Evolutionary conservation across 2,888 invertebrate genomes (phyloP).

Genomic region (Trachelus tabidus): DNA sequence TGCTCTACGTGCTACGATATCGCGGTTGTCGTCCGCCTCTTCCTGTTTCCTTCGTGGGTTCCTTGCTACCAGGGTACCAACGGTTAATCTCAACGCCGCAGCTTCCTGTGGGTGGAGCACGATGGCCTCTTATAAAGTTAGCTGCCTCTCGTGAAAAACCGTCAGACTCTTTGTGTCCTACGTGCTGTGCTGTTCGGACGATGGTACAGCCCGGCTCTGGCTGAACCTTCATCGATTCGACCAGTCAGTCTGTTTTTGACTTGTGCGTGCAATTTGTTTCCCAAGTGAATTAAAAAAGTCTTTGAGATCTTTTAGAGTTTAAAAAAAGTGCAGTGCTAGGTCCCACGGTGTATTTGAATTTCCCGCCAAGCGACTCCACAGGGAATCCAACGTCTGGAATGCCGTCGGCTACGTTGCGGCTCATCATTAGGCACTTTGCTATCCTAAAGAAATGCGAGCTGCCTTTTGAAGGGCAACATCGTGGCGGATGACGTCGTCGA

Average conservation of each 20-base stretch:
- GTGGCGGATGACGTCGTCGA: slow-evolving; percentile 43
- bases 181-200: background rate
- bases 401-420: slow-evolving; percentile 63
- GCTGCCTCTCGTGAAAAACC: slow-evolving; percentile 20
- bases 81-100: slow-evolving; percentile 51
- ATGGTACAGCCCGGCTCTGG: background rate
- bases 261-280: background rate
- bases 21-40: slow-evolving; percentile 47
- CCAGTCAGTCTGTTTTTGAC: background rate
- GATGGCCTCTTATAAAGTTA: slow-evolving; percentile 44
- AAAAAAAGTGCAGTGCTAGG: background rate
- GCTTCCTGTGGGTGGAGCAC: slow-evolving; percentile 52
- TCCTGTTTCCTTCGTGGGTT: slow-evolving; percentile 54
- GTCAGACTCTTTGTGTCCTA: slow-evolving; percentile 28
- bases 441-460: slow-evolving; percentile 64
- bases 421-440: slow-evolving; percentile 68
- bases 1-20: background rate
- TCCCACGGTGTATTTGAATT: background rate
- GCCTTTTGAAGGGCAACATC: slow-evolving; percentile 69
- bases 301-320: background rate
- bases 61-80: background rate
- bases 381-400: background rate
- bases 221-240: background rate
- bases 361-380: background rate
- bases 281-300: background rate